Evolutionary conservation across 1,140 invertebrate genomes (phyloP), one percentile per base, ranked within the genome.

Genomic region (Pseudomyrmex gracilis): DNA sequence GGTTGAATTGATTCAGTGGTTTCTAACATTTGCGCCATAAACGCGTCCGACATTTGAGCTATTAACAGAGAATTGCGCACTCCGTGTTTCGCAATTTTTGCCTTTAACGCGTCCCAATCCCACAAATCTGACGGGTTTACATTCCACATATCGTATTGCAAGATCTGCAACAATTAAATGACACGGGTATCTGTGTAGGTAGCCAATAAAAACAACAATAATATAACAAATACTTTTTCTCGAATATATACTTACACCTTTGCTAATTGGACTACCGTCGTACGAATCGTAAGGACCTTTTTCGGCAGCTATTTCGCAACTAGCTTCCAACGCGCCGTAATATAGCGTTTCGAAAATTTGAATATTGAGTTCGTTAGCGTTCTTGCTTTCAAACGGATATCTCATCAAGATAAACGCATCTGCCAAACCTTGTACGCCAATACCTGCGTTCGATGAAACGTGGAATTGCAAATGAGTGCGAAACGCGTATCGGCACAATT

Each of bases 1-100:
- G 99, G 98, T 94, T 99, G 99, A 92, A 99, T 97, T 0, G 98
- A 98, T 94, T 99, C 98, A 94, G 99, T 99, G 91, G 99, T 99
- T 15, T 99, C 99, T 34, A 99, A 95, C 91, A 99, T 99, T 95
- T 99, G 99, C 12, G 99, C 99, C 2, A 99, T 99, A 2, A 98
- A 99, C 12, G 99, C 99, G n/a, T 99, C 99, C 2, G 99, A 99
- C 99, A 99, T 99, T 2, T 99, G 99, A 0, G 99, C 98, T 66
- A 99, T 87, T 2, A 99, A 94, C 9, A 99, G 94, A 34, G 98
- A 99, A 95, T 99, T 99, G 53, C 99, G 95, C 0, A 99, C 95
- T 34, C 99, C 99, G 95, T 98, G 95, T 93, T 98, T 95, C 10
- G 96, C 96, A 90, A 99, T 99, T 91, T 98, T 97, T 85, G 95